phyloP scores from a whole-genome alignment of 2,888 invertebrate species.

The Microdon myrmicae region DNA sequence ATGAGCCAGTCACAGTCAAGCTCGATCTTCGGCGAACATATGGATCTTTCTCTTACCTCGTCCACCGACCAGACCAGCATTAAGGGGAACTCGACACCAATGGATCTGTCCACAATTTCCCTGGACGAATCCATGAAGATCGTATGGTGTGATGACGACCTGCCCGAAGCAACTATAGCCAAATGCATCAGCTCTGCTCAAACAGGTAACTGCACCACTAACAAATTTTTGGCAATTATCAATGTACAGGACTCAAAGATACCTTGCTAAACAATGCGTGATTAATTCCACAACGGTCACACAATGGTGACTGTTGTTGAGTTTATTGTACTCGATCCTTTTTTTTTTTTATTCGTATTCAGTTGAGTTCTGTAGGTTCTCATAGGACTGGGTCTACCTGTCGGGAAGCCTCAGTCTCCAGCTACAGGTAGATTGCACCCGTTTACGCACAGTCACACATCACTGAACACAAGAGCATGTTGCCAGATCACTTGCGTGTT shows the following conservation, averaged over 20 bases:
- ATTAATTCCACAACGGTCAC: conserved; percentile 3
- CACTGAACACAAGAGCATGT: no score
- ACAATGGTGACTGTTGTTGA: conserved; percentile 36
- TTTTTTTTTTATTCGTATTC: conserved; percentile 17
- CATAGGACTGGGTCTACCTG: conserved; percentile 8
- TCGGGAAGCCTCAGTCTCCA: conserved; percentile 23
- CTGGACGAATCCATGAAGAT: conserved; percentile 53
- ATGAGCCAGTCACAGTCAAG: conserved; percentile 62
- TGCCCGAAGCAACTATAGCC: conserved; percentile 61
- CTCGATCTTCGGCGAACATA: conserved; percentile 58
- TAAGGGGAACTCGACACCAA: conserved; percentile 57
- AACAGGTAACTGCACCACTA: conserved; percentile 58
- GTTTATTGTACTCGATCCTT: conserved; percentile 22
- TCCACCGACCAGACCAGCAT: conserved; percentile 39
- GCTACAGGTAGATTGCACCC: conserved; percentile 40
- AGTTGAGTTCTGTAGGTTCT: conserved; percentile 11
- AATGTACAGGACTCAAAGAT: background rate
- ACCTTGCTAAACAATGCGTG: background rate
- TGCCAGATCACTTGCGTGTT: no score
- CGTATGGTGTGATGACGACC: conserved; percentile 59
- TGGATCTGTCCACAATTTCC: conserved; percentile 58
- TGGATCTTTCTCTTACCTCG: conserved; percentile 30
- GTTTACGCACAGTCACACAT: conserved; percentile 14
- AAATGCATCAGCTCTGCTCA: conserved; percentile 62
- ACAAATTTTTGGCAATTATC: conserved; percentile 12